phyloP scores from a whole-genome alignment of 2,113 vertebrate species.

The Pangasianodon gigas region DNA sequence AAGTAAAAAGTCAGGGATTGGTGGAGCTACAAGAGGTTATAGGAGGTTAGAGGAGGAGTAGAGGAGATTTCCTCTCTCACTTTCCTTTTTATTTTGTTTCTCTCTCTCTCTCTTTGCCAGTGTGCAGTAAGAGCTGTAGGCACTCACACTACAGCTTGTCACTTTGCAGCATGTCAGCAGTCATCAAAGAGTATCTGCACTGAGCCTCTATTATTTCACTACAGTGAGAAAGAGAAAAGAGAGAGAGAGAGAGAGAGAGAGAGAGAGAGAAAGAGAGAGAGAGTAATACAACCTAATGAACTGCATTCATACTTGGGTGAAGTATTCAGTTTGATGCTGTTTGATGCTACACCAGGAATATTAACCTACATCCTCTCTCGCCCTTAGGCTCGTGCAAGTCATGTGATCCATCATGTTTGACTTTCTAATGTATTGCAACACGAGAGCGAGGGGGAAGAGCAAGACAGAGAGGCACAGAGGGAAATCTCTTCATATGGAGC shows the following conservation, averaged over 20 bases:
- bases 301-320: background rate
- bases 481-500: background rate
- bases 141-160: conserved; percentile 26
- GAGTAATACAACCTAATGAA: background rate
- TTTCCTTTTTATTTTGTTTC: background rate
- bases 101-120: background rate
- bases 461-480: background rate
- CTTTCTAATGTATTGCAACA: background rate
- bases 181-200: conserved; percentile 25
- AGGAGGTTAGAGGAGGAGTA: background rate
- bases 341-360: conserved; percentile 10
- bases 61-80: background rate
- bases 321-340: conserved; percentile 1
- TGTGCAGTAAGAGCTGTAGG: conserved; percentile 16
- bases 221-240: background rate
- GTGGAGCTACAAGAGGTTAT: background rate
- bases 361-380: background rate
- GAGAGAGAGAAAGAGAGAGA: background rate
- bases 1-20: background rate
- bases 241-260: background rate
- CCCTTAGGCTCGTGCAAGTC: background rate
- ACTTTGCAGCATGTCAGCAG: conserved; percentile 33
- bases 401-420: conserved; percentile 27
- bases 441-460: background rate
- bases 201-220: conserved; percentile 11